These are phyloP conservation scores for Orthonychiurus folsomi DNA, from an alignment of 2,888 invertebrate species.

Conservation along the genomic window DNA sequence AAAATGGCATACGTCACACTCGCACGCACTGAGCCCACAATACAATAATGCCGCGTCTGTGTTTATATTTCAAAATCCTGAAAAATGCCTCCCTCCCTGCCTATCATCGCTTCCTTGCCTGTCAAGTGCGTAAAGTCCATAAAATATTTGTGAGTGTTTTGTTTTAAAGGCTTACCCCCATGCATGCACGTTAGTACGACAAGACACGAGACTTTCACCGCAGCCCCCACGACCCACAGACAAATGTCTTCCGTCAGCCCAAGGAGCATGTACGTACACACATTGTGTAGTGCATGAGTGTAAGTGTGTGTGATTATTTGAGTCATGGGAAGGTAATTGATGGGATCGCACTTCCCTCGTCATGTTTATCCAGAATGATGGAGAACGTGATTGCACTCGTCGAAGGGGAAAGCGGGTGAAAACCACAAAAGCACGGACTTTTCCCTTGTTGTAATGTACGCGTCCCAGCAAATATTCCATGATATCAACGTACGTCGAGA, in stretches of 20 bases:
- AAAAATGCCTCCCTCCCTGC: no score
- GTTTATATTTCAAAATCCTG: no score
- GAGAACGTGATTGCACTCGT: constrained; percentile 28
- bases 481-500: constrained; percentile 23
- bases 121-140: no score
- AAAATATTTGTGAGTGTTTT: constrained; percentile 13
- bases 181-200: neutral
- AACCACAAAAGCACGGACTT: neutral
- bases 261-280: no score
- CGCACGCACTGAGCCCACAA: no score
- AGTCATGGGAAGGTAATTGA: constrained; percentile 24
- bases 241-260: no score
- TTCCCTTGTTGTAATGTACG: neutral
- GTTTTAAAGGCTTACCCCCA: constrained; percentile 13
- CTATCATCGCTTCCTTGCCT: no score
- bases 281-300: constrained; percentile 17
- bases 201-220: no score
- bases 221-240: no score
- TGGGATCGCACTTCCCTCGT: constrained; percentile 23
- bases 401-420: constrained; percentile 8
- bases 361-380: constrained; percentile 28
- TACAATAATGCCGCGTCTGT: no score
- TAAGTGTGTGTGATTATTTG: constrained; percentile 22
- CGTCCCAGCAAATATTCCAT: constrained; percentile 11
- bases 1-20: no score